Conservation (phyloP, 2,888 invertebrate species). For the Apamea epomidion region DNA sequence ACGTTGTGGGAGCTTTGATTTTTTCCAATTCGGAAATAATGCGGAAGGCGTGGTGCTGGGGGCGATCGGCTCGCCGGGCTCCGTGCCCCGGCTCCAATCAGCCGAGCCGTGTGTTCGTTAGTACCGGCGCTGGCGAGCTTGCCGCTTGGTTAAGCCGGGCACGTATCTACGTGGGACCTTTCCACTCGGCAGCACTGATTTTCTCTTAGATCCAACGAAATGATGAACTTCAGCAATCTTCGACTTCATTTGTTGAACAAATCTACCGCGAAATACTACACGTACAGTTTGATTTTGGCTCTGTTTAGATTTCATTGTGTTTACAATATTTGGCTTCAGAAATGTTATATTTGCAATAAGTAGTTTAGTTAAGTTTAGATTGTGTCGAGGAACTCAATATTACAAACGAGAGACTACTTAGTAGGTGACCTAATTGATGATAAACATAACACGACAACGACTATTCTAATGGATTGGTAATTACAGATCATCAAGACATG, state of each 20-base stretch:
- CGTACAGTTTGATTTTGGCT: conserved; percentile 47
- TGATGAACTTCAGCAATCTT: conserved; percentile 82
- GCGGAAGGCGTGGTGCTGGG: conserved; percentile 83
- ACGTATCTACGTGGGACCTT: conserved; percentile 88
- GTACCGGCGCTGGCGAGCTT: conserved; percentile 77
- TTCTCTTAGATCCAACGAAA: conserved; percentile 82
- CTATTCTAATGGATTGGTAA: neutral
- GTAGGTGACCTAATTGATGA: neutral
- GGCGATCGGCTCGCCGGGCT: conserved; percentile 79
- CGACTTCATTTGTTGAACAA: conserved; percentile 78
- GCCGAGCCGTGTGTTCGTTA: conserved; percentile 81
- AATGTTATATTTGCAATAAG: conserved; percentile 14
- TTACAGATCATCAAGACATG: neutral
- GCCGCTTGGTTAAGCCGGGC: conserved; percentile 85
- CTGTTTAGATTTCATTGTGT: conserved; percentile 32
- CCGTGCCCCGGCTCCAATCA: conserved; percentile 82
- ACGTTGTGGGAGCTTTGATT: conserved; percentile 88
- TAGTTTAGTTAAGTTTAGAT: neutral
- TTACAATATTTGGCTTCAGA: conserved; percentile 21
- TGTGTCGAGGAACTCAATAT: neutral
- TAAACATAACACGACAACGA: neutral
- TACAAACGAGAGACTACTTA: neutral
- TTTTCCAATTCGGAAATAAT: conserved; percentile 89
- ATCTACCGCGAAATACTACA: conserved; percentile 68
- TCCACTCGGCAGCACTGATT: conserved; percentile 88